Evolutionary conservation across 2,797 vertebrate genomes (phyloP), one percentile per base, ranked within the genome.

Genomic region (Brachymystax lenok): DNA sequence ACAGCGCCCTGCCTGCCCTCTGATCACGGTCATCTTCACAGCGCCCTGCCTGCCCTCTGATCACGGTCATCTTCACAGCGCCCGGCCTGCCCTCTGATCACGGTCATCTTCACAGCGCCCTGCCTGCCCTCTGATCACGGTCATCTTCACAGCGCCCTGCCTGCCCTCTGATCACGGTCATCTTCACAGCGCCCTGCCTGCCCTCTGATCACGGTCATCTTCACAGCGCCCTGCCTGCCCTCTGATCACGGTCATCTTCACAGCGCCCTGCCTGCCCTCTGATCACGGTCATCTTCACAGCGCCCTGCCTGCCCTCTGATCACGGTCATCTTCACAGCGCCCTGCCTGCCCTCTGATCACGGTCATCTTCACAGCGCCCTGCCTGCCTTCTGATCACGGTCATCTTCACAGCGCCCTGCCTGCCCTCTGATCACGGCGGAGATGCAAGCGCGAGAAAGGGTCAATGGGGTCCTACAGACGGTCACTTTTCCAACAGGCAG

Each of bases 101-200:
- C n/a, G n/a, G n/a, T n/a, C 81, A 81, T 88, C 87, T 84, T 78
- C 68, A 56, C 67, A 63, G 80, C 85, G 72, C 82, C 85, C 84
- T 75, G 88, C 87, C 82, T 71, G 46, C 64, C 73, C 52, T 46
- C n/a, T n/a, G n/a, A n/a, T n/a, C n/a, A n/a, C n/a, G n/a, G n/a
- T n/a, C 81, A 81, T 88, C 87, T 84, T 78, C 68, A 56, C 67
- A 63, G 80, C 85, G 72, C 82, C 85, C 84, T 75, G 88, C 87
- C 82, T 71, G 46, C 64, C 73, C 52, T 46, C n/a, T n/a, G n/a
- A n/a, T n/a, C n/a, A n/a, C n/a, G n/a, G n/a, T n/a, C 81, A 81
- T 88, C 87, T 84, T 78, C 68, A 56, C 67, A 63, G 80, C 85
- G 72, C 82, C 85, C 84, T 75, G 88, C 87, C 82, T 71, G 46